phyloP scores from a whole-genome alignment of 2,113 vertebrate species.

The Promerops cafer region DNA sequence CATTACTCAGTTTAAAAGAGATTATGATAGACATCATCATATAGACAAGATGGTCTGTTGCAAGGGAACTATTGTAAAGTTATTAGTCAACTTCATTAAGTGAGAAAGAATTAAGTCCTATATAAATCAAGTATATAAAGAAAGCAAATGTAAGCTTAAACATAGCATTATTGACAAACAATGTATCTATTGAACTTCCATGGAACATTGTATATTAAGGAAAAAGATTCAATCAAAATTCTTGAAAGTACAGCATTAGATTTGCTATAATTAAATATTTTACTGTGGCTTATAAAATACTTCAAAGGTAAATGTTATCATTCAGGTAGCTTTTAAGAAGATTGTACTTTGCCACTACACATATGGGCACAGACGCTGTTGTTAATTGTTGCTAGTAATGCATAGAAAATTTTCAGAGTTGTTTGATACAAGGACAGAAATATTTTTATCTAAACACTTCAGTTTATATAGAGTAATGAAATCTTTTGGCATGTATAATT shows the following conservation, averaged over 20 bases:
- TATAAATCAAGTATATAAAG: not conserved
- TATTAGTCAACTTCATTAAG: not conserved
- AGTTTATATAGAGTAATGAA: not conserved
- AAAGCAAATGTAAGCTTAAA: not conserved
- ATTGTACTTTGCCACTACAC: not conserved
- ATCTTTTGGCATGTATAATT: not conserved
- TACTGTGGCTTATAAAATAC: not conserved
- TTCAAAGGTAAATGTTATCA: not conserved
- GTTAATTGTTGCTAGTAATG: not conserved
- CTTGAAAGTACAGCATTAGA: not conserved
- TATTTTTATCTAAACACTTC: not conserved
- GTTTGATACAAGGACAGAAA: not conserved
- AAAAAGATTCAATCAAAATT: not conserved
- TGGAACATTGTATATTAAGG: not conserved
- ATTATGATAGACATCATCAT: too few species aligned
- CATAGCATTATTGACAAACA: not conserved
- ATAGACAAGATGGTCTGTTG: not conserved
- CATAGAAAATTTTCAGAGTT: not conserved
- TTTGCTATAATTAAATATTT: not conserved
- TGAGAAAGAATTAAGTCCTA: not conserved
- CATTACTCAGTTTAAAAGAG: not conserved
- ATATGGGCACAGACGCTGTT: not conserved
- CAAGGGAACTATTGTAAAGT: not conserved
- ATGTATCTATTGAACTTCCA: not conserved
- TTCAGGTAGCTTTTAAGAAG: not conserved